Evolutionary conservation across 1,140 invertebrate species (phyloP), one percentile per base, ranked within the genome.

Genomic region (Megathymus violae): DNA sequence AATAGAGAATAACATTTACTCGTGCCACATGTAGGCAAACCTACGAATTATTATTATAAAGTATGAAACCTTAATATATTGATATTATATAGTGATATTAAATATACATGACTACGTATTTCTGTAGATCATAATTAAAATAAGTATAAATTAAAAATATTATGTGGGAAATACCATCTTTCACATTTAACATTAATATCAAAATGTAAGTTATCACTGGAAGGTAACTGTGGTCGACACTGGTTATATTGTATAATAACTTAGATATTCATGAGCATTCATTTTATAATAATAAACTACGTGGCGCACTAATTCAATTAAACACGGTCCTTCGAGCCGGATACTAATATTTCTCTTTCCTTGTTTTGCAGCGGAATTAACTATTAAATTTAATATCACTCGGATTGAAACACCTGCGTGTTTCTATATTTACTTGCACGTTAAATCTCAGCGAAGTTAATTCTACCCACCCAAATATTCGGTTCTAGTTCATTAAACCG

Each of bases 401-500:
- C 4, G 16, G 43, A 59, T 46, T 47, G 41, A 46, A 46, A 22
- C 41, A 44, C n/a, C 54, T 22, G 16, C 34, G 31, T 47, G 47
- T 36, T 59, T 36, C 27, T 44, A 10, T 36, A 47, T 59, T 46
- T 36, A 58, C 54, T 58, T 27, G 47, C 41, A 31, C 31, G 54
- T 27, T 19, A 36, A 47, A 47, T 59, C 43, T 36, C 27, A 25
- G 43, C 17, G 34, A 59, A 59, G 47, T 59, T 59, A 59, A 50
- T 59, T 59, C 46, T 59, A 59, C 56, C 27, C 31, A 59, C 43
- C 47, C 31, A 59, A 59, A 59, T 46, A 59, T 47, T 59, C 44
- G 43, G 6, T 59, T 59, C 16, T 25, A 60, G 56, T 60, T 60
- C 43, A 60, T 60, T 60, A 60, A 38, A 60, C 43, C 31, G 56